Base-by-base conservation (phyloP, 1,140 invertebrate genomes). In the Philotrypesis tridentata region DNA sequence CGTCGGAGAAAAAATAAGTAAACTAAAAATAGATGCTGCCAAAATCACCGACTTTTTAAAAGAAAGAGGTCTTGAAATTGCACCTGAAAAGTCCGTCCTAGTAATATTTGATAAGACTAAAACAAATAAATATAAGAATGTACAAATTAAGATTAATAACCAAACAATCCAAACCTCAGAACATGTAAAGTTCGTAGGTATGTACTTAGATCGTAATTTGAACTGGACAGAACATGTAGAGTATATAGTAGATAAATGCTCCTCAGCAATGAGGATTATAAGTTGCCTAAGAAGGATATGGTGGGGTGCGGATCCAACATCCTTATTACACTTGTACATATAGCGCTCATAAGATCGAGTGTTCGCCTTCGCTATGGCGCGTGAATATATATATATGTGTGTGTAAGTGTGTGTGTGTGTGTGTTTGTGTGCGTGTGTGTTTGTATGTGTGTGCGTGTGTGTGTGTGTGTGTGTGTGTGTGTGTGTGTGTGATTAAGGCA, bases 61-160 rank as follows among this genome's bases (percentile, higher is more conserved):
- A 8, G 33, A 82, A 21, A 33, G 74, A n/a, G 78, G 73, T 27
- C 23, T 80, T 0, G 2, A 71, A 29, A 11, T 83, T 0, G 73
- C 78, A 21, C 73, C 74, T 17, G 68, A 81, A 33, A 84, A 84
- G 43, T 81, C 67, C 60, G 37, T 43, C 17, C 27, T 80, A n/a
- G 31, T 83, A 17, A n/a, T 76, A 11, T 83, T 77, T 37, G 55
- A 77, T 48, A 80, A 77, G 2, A 37, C 48, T 43, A 65, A 11
- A 3, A 76, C 63, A 61, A 27, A 43, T 21, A 1, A 23, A 5
- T 37, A 73, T 29, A 80, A 74, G 25, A 78, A 60, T 74, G 2
- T 80, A 0, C 5, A 40, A 12, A 33, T 84, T 9, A 79, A 73
- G 31, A 68, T 84, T 23, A 29, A 78, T 40, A 79, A 68, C 4